A percentile compares a stretch with the other conserved stretches of the same genome.
Conservation (phyloP, 1,140 invertebrate genomes). For the Araneus ventricosus region DNA sequence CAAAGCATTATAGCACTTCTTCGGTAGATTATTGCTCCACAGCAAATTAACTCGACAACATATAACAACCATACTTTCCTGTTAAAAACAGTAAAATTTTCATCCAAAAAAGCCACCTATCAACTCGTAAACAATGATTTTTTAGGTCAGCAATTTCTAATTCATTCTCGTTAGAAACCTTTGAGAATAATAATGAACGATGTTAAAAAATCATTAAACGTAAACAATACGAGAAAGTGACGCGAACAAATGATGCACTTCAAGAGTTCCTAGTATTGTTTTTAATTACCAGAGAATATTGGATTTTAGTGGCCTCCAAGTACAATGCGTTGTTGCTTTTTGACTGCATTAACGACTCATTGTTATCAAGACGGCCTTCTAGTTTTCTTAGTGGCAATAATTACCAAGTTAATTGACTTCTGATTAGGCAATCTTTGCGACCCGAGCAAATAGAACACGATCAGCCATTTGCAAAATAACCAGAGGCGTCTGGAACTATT, state of each 20-base stretch:
- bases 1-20: not conserved
- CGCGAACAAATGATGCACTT: constrained; percentile 5
- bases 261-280: constrained; percentile 28
- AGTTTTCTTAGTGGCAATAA: not conserved
- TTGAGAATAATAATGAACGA: not conserved
- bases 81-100: not conserved
- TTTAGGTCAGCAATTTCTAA: constrained; percentile 30
- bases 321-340: not conserved
- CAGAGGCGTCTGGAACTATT: not conserved
- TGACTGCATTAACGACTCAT: constrained; percentile 24
- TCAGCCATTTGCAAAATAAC: constrained; percentile 10
- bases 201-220: constrained; percentile 48
- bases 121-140: not conserved
- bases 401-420: constrained; percentile 51
- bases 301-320: constrained; percentile 9
- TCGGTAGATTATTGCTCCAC: too few relatives aligned
- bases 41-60: too few relatives aligned
- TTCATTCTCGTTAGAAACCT: not conserved
- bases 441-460: constrained; percentile 30
- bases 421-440: constrained; percentile 22
- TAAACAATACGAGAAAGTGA: constrained; percentile 24
- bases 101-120: not conserved
- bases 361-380: constrained; percentile 23
- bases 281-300: constrained; percentile 46
- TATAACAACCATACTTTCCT: not conserved